Evolutionary conservation across 2,888 invertebrate genomes (phyloP), one percentile per base, ranked within the genome.

Genomic region (Agonopterix arenella): DNA sequence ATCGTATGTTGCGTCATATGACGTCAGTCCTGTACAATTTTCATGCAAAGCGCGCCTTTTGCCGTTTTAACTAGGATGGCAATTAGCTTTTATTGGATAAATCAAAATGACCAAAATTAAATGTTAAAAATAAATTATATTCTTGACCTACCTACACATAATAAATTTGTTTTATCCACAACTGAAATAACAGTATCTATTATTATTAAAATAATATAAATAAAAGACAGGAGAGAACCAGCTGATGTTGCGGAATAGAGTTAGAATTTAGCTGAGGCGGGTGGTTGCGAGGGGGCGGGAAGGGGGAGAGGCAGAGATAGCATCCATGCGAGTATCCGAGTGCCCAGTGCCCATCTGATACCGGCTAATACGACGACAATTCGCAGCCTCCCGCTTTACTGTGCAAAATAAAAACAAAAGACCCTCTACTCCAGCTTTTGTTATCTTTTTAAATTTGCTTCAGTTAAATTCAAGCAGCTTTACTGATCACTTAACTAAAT

Each of bases 281-380:
- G 50, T 28, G 48, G 62, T 57, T 50, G 60, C 36, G 48, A 49
- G 40, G 28, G 28, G 44, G 47, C 42, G 46, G 51, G 13, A 10
- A 43, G 47, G 47, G 51, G 49, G 54, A 51, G 48, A 53, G 60
- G 48, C 51, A 55, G 58, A 57, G 58, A 57, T 60, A 57, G 54
- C 61, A 57, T 57, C 60, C 61, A 58, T 7, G 9, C 36, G 43
- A 43, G 43, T 8, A 43, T 11, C 56, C 52, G 54, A 53, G 57
- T 58, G 62, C 57, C 71, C 68, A 60, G 68, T 60, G 70, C 72
- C 73, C 74, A 75, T 77, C 76, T 73, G 78, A 80, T 79, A 77
- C 68, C 64, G 68, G 66, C 72, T 79, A 80, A 77, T 78, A 80
- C 75, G 81, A 80, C 76, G 78, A 80, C 81, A 78, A 76, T 80